These are phyloP conservation scores for Autographa pulchrina DNA, from an alignment of 2,888 invertebrate genomes.

Conservation along the genomic window DNA sequence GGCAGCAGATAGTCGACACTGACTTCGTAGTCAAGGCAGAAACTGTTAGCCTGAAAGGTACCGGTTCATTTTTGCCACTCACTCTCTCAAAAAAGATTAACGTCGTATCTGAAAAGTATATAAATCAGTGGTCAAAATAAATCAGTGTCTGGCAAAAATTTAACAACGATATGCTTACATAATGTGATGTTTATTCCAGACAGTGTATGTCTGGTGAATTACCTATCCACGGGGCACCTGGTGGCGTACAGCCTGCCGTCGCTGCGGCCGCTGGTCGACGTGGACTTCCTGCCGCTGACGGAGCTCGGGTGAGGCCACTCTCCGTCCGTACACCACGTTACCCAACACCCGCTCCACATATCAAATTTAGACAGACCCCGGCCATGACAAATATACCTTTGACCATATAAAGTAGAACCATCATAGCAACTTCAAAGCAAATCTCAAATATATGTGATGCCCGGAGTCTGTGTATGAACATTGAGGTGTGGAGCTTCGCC, in stretches of 20 bases:
- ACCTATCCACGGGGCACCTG: conserved; percentile 98
- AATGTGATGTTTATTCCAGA: conserved; percentile 89
- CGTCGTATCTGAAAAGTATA: no score
- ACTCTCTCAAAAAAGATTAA: not conserved
- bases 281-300: conserved; percentile 97
- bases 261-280: conserved; percentile 96
- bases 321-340: conserved; percentile 16
- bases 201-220: conserved; percentile 98
- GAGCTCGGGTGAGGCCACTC: conserved; percentile 94
- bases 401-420: not conserved
- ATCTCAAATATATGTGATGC: not conserved
- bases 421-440: not conserved
- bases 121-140: not conserved
- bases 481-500: conserved; percentile 13
- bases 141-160: not conserved
- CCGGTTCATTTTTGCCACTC: not conserved
- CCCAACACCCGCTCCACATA: conserved; percentile 9
- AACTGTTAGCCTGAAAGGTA: conserved; percentile 97
- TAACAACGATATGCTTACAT: not conserved
- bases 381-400: not conserved
- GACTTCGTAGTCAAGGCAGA: conserved; percentile 98
- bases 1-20: conserved; percentile 97
- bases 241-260: conserved; percentile 98
- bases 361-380: not conserved
- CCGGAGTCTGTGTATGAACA: not conserved